phyloP scores from a whole-genome alignment of 1,140 invertebrate genomes.

The Ooceraea biroi region DNA sequence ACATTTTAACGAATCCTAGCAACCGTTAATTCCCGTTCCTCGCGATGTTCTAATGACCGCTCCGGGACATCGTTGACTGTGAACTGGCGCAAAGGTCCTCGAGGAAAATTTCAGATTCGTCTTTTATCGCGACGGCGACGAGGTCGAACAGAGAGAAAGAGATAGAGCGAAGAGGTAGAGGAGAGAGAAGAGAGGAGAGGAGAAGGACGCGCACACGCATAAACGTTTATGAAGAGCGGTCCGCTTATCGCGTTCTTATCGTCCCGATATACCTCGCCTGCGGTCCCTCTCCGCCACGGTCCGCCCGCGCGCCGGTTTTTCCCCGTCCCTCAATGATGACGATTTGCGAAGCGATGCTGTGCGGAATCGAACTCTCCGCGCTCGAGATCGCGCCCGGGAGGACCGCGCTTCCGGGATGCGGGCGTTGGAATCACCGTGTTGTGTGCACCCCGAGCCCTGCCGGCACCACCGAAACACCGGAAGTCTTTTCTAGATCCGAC shows the following conservation, averaged over 20 bases:
- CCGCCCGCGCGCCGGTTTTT: constrained; percentile 14
- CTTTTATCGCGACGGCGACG: constrained; percentile 64
- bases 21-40: neutral
- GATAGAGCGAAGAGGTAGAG: constrained; percentile 19
- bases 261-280: constrained; percentile 59
- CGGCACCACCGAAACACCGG: constrained; percentile 44
- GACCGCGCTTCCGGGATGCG: constrained; percentile 65
- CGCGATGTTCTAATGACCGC: neutral
- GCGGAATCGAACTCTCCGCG: constrained; percentile 35
- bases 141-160: constrained; percentile 9
- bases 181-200: neutral
- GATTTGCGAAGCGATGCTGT: constrained; percentile 29
- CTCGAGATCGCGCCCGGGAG: neutral
- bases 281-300: neutral
- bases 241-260: constrained; percentile 73
- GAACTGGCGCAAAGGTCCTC: constrained; percentile 29
- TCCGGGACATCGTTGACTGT: neutral
- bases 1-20: neutral
- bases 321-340: constrained; percentile 22
- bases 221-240: constrained; percentile 49
- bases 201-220: neutral
- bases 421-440: constrained; percentile 83
- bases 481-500: constrained; percentile 47
- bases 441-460: neutral
- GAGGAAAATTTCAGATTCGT: constrained; percentile 53